Evolutionary conservation across 2,113 vertebrate genomes (phyloP).

Genomic region (Scomber japonicus): DNA sequence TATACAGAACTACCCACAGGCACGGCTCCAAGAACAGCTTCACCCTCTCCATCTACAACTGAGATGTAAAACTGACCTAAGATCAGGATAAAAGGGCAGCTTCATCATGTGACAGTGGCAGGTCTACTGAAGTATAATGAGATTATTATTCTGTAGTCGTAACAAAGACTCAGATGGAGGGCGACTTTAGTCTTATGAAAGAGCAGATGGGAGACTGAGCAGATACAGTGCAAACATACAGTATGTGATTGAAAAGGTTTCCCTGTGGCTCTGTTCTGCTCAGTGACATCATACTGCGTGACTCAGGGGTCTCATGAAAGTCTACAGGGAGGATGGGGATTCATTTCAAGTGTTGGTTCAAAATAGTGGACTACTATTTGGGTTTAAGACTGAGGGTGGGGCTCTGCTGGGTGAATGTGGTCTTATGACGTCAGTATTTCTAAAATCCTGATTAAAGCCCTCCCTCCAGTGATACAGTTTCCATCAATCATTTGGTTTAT

Average conservation of each 20-base stretch:
- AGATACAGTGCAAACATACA: slow-evolving; percentile 26
- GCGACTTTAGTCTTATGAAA: slow-evolving; percentile 40
- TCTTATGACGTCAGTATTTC: slow-evolving; percentile 15
- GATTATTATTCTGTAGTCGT: slow-evolving; percentile 77
- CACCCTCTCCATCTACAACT: background rate
- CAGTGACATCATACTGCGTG: background rate
- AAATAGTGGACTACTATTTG: background rate
- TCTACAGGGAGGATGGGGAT: background rate
- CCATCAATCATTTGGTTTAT: too few relatives aligned
- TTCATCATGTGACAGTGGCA: slow-evolving; percentile 73
- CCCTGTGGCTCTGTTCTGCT: slow-evolving; percentile 3
- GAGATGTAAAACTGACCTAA: slow-evolving; percentile 47
- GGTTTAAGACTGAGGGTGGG: background rate
- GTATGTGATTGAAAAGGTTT: slow-evolving; percentile 1
- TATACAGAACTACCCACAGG: slow-evolving; percentile 20
- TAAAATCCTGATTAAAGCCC: background rate
- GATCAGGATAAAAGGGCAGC: slow-evolving; percentile 18
- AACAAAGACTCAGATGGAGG: slow-evolving; percentile 55
- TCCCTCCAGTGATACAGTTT: background rate
- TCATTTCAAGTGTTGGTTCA: background rate
- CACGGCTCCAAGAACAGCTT: slow-evolving; percentile 13
- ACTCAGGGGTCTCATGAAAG: background rate
- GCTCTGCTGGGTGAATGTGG: background rate
- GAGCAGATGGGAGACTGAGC: slow-evolving; percentile 5
- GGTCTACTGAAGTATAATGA: slow-evolving; percentile 74